These are phyloP conservation scores for Coreoperca whiteheadi DNA, from an alignment of 2,113 vertebrate species.

Conservation along the genomic window DNA sequence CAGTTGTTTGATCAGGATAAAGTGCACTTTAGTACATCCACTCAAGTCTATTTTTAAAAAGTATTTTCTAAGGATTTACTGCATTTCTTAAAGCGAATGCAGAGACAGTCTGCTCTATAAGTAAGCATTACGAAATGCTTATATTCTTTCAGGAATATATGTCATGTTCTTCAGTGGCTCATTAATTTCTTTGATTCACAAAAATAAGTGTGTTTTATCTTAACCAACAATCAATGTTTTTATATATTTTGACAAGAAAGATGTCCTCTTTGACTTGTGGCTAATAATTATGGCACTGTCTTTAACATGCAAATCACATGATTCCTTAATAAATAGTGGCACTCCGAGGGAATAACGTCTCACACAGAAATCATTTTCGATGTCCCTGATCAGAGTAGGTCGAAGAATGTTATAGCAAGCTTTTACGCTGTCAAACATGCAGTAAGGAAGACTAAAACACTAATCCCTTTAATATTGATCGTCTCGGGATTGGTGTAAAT, in stretches of 20 bases:
- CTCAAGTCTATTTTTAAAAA: slow-evolving; percentile 6
- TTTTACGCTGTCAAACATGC: neutral
- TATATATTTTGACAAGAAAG: neutral
- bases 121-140: neutral
- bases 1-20: neutral
- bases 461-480: slow-evolving; percentile 13
- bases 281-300: slow-evolving; percentile 12
- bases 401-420: neutral
- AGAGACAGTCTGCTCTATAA: neutral
- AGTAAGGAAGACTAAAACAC: slow-evolving; percentile 3
- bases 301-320: slow-evolving; percentile 31
- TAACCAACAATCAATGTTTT: too few species aligned
- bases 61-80: neutral
- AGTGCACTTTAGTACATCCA: neutral
- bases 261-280: neutral
- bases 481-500: slow-evolving; percentile 4
- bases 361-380: neutral
- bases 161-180: neutral
- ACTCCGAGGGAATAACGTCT: slow-evolving; percentile 1
- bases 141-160: neutral
- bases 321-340: slow-evolving; percentile 27
- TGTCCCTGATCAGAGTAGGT: neutral
- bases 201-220: too few species aligned
- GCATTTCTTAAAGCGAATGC: slow-evolving; percentile 1
- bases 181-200: neutral